Evolutionary conservation across 2,113 vertebrate species (phyloP), one percentile per base, ranked within the genome.

Genomic region (Cercopithecus mona): DNA sequence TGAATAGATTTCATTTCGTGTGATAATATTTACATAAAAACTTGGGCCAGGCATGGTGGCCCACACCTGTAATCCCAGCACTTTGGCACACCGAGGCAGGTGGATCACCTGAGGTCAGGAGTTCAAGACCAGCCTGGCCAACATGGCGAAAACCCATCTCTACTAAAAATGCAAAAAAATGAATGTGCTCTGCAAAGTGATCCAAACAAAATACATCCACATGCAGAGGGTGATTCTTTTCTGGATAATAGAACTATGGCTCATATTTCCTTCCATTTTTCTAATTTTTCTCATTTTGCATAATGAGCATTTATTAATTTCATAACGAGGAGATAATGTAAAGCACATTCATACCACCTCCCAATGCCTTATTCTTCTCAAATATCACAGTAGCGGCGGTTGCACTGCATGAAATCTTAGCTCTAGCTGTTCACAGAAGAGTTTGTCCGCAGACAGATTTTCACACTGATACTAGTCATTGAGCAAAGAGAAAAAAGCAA

Each of bases 401-500:
- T 55, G 12, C 30, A 66, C 16, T 82, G 85, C 27, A 79, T 91
- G n/a, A 93, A 68, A 72, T 85, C 55, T 70, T 75, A 20, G 50
- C 8, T 64, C 14, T 88, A 27, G 22, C 52, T 70, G 50, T 93
- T 50, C 81, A 45, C 30, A 93, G 50, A 83, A 96, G 61, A 48
- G 7, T 38, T 50, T 93, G 40, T 40, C 75, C 83, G 68, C 30
- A 91, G 81, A 80, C 10, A 87, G 50, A 90, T 45, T 32, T 87
- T 88, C 79, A 70, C 12, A 59, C 25, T 55, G 61, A 50, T 75
- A 85, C 86, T 92, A 94, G 57, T 93, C 59, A 93, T 18, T 79
- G 64, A 90, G 43, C 61, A 90, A 94, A 75, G 40, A 86, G 40
- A 85, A 12, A 32, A 64, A 90, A 85, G 27, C 59, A 95, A 95